A percentile compares a stretch with the other conserved stretches of the same genome.
Evolutionary conservation across 2,888 invertebrate species (phyloP).

Genomic region (Chrysomela aeneicollis): DNA sequence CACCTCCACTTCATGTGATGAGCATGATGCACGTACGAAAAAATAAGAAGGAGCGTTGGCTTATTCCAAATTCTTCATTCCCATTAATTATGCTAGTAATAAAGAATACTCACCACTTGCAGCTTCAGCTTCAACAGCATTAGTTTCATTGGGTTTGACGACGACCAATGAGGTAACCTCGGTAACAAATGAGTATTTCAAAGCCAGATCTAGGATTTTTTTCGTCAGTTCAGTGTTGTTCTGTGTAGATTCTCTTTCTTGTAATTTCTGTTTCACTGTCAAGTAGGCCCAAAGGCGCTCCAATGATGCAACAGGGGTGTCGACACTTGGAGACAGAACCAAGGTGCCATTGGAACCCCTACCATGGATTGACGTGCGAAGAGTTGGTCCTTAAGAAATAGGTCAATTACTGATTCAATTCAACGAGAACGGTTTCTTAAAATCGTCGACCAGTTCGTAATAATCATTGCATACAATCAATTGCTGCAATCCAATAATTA

Average conservation of each 20-base stretch:
- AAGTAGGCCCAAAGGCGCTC: slow-evolving; percentile 69
- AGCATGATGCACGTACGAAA: too few species aligned
- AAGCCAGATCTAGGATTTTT: slow-evolving; percentile 65
- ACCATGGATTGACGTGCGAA: neutral
- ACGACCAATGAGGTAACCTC: slow-evolving; percentile 73
- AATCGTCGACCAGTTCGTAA: too few species aligned
- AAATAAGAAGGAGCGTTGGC: too few species aligned
- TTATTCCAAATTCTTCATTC: too few species aligned
- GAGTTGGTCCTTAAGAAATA: slow-evolving; percentile 16
- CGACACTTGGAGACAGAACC: slow-evolving; percentile 37
- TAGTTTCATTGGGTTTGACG: slow-evolving; percentile 66
- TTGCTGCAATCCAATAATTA: too few species aligned
- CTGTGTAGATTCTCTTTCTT: slow-evolving; percentile 54
- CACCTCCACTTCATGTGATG: too few species aligned
- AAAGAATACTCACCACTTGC: slow-evolving; percentile 36
- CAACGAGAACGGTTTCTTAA: too few species aligned
- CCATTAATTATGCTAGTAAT: too few species aligned
- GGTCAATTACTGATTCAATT: too few species aligned
- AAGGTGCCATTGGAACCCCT: neutral
- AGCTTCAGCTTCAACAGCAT: slow-evolving; percentile 40
- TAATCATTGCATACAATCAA: too few species aligned
- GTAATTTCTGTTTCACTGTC: slow-evolving; percentile 69
- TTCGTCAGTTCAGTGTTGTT: slow-evolving; percentile 55
- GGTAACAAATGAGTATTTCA: slow-evolving; percentile 69
- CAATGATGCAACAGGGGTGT: slow-evolving; percentile 44